These are phyloP conservation scores for Pollenia griseotomentosa DNA, from an alignment of 2,888 invertebrate genomes.

Conservation along the genomic window DNA sequence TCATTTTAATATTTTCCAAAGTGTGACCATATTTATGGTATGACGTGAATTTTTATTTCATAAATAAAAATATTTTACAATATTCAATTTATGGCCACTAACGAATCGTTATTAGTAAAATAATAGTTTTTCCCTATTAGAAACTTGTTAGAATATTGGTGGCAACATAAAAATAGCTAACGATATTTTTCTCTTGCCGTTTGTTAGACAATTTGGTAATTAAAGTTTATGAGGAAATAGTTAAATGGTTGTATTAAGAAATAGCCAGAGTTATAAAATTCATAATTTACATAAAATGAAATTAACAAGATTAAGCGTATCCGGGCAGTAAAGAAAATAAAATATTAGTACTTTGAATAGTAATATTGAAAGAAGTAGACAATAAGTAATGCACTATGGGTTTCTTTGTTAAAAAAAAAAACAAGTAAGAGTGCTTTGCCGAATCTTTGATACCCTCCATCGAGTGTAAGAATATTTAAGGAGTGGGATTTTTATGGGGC, in stretches of 20 bases:
- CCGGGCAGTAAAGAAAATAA: neutral
- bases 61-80: neutral
- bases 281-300: conserved; percentile 10
- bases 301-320: conserved; percentile 17
- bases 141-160: conserved; percentile 6
- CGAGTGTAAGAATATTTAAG: too few relatives aligned
- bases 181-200: neutral
- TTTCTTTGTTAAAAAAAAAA: too few relatives aligned
- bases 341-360: neutral
- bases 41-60: conserved; percentile 3
- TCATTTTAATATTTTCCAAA: conserved; percentile 36
- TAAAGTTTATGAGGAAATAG: neutral
- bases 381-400: too few relatives aligned
- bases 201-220: conserved; percentile 8
- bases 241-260: conserved; percentile 2
- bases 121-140: conserved; percentile 1
- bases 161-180: neutral
- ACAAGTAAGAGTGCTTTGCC: too few relatives aligned
- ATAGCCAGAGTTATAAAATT: conserved; percentile 1
- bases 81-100: conserved; percentile 37
- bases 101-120: conserved; percentile 34
- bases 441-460: too few relatives aligned
- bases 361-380: too few relatives aligned
- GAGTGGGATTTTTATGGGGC: too few relatives aligned
- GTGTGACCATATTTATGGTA: conserved; percentile 29